These are phyloP conservation scores for Cinclus cinclus DNA, from an alignment of 2,113 vertebrate species.

Conservation along the genomic window DNA sequence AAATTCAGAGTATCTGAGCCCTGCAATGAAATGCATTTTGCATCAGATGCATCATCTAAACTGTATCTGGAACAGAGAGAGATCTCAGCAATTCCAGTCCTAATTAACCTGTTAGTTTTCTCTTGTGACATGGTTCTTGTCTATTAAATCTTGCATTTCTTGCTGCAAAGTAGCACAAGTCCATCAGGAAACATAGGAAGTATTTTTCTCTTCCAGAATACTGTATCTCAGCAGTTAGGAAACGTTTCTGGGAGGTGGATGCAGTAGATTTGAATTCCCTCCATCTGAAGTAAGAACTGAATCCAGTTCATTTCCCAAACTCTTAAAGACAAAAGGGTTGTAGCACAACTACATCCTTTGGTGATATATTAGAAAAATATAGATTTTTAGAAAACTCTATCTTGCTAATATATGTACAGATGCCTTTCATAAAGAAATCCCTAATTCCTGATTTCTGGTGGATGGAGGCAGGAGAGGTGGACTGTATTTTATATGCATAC, in stretches of 20 bases:
- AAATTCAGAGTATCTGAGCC: background rate
- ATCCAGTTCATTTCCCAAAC: background rate
- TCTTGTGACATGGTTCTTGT: background rate
- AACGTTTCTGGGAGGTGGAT: background rate
- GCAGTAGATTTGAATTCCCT: background rate
- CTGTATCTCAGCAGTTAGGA: background rate
- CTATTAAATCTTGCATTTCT: constrained; percentile 13
- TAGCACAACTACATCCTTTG: background rate
- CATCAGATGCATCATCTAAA: constrained; percentile 15
- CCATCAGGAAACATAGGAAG: background rate
- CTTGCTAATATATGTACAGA: background rate
- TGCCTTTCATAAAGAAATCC: background rate
- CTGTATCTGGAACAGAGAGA: background rate
- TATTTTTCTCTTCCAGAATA: background rate
- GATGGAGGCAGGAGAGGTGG: background rate
- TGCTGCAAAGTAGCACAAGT: background rate
- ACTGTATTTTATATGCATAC: background rate
- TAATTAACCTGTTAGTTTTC: constrained; percentile 36
- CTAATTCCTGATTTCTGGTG: background rate
- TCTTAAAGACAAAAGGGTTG: background rate
- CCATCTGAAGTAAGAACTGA: background rate
- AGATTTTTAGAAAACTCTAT: background rate
- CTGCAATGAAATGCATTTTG: constrained; percentile 23
- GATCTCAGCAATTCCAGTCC: constrained; percentile 1
- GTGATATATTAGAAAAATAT: background rate